Evolutionary conservation across 1,140 invertebrate genomes (phyloP).

Genomic region (Leptopilina boulardi): DNA sequence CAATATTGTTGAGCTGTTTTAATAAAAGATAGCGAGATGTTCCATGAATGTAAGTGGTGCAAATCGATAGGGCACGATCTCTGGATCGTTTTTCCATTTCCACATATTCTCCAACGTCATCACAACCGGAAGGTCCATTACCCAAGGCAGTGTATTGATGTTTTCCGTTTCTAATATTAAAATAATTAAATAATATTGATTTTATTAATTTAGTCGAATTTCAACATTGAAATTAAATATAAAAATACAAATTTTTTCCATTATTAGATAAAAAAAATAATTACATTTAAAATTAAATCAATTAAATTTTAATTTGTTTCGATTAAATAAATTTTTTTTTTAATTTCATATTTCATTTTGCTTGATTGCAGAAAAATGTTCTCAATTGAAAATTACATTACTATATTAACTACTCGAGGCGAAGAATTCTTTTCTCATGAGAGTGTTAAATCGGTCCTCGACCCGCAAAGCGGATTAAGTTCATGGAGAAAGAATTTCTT

Average conservation of each 20-base stretch:
- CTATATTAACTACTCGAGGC: not conserved
- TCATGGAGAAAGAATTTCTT: conserved; percentile 55
- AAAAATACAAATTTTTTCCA: not conserved
- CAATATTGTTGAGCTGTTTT: conserved; percentile 86
- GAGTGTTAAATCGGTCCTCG: conserved; percentile 31
- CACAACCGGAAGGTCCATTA: conserved; percentile 75
- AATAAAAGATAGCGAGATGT: conserved; percentile 84
- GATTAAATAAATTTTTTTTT: not conserved
- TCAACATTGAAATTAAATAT: too few species aligned
- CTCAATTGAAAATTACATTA: not conserved
- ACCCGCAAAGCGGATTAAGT: conserved; percentile 53
- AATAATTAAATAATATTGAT: conserved; percentile 5
- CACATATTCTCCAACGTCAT: conserved; percentile 78
- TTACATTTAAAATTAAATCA: too few species aligned
- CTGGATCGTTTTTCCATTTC: conserved; percentile 80
- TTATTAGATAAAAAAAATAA: too few species aligned
- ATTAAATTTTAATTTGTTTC: too few species aligned
- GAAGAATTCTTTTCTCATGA: conserved; percentile 3
- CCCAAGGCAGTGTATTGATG: conserved; percentile 84
- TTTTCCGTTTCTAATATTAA: conserved; percentile 77
- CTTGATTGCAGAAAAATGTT: not conserved
- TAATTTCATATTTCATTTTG: not conserved
- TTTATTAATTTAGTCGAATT: not conserved
- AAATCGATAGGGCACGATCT: conserved; percentile 80
- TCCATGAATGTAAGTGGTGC: conserved; percentile 81